Conservation (phyloP, 1,140 invertebrate species). For the Hycleus phaleratus region DNA sequence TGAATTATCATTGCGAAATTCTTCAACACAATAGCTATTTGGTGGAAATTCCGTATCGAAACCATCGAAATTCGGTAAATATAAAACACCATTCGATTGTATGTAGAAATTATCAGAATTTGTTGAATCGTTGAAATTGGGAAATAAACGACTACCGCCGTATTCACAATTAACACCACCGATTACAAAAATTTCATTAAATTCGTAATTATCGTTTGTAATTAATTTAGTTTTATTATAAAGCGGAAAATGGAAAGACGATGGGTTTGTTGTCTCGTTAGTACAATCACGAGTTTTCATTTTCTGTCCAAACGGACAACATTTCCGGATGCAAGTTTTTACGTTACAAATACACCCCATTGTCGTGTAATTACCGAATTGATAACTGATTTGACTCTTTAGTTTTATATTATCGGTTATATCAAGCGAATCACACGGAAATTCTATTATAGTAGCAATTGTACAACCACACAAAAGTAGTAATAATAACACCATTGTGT, state of each 20-base stretch:
- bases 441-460: no score
- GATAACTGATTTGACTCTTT: no score
- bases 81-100: not conserved
- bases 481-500: no score
- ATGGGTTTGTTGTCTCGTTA: not conserved
- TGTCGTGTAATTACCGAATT: no score
- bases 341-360: not conserved
- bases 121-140: not conserved
- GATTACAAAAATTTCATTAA: not conserved
- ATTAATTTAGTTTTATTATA: not conserved
- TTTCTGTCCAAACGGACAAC: not conserved
- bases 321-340: not conserved
- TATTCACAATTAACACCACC: not conserved
- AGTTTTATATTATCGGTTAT: no score
- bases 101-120: conserved; percentile 1
- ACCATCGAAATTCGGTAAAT: not conserved
- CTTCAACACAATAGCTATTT: conserved; percentile 3
- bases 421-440: no score
- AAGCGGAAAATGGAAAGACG: not conserved
- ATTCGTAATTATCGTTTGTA: not conserved
- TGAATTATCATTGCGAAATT: not conserved
- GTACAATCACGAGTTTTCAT: not conserved
- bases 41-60: not conserved
- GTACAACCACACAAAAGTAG: no score
- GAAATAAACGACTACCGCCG: not conserved